Conservation (phyloP, 2,113 vertebrate genomes). For the Scomber colias region DNA sequence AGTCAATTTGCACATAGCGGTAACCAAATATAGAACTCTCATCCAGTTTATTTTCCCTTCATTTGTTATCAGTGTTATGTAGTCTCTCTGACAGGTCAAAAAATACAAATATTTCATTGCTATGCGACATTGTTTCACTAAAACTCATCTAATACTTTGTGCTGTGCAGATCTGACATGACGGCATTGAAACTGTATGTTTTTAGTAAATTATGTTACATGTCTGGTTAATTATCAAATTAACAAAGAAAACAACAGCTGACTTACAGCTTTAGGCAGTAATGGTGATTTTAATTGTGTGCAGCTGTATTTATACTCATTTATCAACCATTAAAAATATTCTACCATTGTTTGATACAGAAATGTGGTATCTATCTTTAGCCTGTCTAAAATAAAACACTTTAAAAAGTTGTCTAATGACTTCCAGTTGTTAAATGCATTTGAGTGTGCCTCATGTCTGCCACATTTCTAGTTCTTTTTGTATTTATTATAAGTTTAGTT, state of each 20-base stretch:
- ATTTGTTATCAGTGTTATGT: constrained; percentile 42
- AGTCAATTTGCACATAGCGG: constrained; percentile 49
- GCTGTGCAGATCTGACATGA: constrained; percentile 6
- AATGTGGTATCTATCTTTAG: constrained; percentile 15
- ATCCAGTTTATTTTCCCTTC: constrained; percentile 51
- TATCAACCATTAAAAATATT: constrained; percentile 7
- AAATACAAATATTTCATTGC: constrained; percentile 33
- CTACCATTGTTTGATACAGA: neutral
- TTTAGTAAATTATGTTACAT: constrained; percentile 25
- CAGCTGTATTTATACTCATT: constrained; percentile 47
- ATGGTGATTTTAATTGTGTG: constrained; percentile 33
- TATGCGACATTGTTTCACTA: constrained; percentile 17
- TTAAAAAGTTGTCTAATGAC: neutral
- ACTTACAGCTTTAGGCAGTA: neutral
- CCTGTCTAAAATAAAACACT: constrained; percentile 26
- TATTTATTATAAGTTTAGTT: too few relatives aligned
- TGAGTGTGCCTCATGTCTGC: neutral
- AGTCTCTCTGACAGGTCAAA: constrained; percentile 26
- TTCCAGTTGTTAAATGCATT: neutral
- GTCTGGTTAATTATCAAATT: constrained; percentile 32
- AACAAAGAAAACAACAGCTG: constrained; percentile 5
- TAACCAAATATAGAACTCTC: constrained; percentile 50
- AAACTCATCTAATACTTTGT: neutral
- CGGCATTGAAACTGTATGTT: neutral
- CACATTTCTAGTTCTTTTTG: neutral